A percentile compares a stretch with the other conserved stretches of the same genome.
These are phyloP conservation scores for Brachyalestes nurse DNA, from an alignment of 2,797 vertebrate genomes.

Conservation along the genomic window DNA sequence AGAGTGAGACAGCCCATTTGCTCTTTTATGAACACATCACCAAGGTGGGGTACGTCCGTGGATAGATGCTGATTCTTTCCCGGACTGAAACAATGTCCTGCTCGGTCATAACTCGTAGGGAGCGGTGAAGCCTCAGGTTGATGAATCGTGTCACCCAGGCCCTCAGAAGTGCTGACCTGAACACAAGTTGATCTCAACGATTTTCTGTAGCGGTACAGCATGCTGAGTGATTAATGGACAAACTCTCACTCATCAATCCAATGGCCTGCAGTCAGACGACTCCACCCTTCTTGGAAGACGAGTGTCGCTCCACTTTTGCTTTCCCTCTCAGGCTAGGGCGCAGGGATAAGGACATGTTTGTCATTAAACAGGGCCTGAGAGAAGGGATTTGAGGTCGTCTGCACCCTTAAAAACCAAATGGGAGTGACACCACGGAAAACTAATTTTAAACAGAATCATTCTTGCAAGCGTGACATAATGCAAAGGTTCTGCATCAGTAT, in stretches of 20 bases:
- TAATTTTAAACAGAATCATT: too few species aligned
- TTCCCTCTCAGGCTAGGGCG: slow-evolving; percentile 11
- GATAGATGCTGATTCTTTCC: slow-evolving; percentile 46
- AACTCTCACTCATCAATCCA: slow-evolving; percentile 70
- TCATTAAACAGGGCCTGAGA: slow-evolving; percentile 21
- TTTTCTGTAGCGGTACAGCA: slow-evolving; percentile 63
- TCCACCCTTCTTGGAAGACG: slow-evolving; percentile 33
- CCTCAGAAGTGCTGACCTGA: slow-evolving; percentile 77
- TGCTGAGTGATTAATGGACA: slow-evolving; percentile 74
- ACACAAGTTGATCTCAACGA: slow-evolving; percentile 62
- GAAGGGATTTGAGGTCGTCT: background rate
- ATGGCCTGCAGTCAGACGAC: slow-evolving; percentile 38
- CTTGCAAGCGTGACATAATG: background rate
- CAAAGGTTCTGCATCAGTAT: background rate
- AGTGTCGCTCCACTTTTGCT: slow-evolving; percentile 42
- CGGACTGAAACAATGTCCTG: slow-evolving; percentile 54
- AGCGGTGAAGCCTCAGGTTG: slow-evolving; percentile 63
- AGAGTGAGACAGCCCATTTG: slow-evolving; percentile 47
- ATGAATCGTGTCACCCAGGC: slow-evolving; percentile 68
- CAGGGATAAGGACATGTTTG: background rate
- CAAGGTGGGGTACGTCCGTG: slow-evolving; percentile 45
- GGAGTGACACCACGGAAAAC: too few species aligned
- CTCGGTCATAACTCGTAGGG: slow-evolving; percentile 67
- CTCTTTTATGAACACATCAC: slow-evolving; percentile 63
- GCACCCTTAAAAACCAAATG: background rate